phyloP scores from a whole-genome alignment of 2,888 invertebrate genomes.

The Drepana falcataria region DNA sequence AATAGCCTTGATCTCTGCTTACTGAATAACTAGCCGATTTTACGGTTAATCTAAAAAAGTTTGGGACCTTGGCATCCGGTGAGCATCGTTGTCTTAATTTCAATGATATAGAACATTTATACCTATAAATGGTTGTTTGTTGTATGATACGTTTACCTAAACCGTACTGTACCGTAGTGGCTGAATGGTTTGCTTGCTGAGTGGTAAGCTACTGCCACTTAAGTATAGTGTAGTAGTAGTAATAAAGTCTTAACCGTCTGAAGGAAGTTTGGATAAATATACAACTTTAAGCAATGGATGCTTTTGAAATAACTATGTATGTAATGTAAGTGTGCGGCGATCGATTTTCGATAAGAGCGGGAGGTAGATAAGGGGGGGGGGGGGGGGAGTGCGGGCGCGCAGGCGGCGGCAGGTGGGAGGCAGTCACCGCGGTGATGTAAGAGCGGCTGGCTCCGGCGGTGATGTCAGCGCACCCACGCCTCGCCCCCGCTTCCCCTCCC shows the following conservation, averaged over 20 bases:
- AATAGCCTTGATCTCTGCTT: slow-evolving; percentile 47
- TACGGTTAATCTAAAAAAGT: slow-evolving; percentile 14
- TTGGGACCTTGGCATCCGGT: slow-evolving; percentile 6
- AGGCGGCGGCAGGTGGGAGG: slow-evolving; percentile 52
- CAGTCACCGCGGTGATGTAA: slow-evolving; percentile 66
- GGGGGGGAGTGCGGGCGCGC: slow-evolving; percentile 35
- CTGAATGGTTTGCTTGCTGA: too few relatives aligned
- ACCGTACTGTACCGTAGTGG: too few relatives aligned
- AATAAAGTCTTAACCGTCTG: too few relatives aligned
- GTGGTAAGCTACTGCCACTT: too few relatives aligned
- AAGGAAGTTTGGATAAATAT: too few relatives aligned
- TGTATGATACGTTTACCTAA: too few relatives aligned
- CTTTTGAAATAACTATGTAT: not conserved
- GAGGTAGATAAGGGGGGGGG: slow-evolving; percentile 24
- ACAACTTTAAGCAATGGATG: too few relatives aligned
- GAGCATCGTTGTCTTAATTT: slow-evolving; percentile 4
- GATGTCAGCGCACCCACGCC: slow-evolving; percentile 74
- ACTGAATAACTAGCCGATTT: slow-evolving; percentile 18
- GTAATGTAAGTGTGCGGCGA: slow-evolving; percentile 15
- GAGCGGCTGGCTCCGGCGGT: slow-evolving; percentile 70
- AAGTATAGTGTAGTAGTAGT: too few relatives aligned
- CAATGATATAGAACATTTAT: not conserved
- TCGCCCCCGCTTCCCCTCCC: slow-evolving; percentile 38
- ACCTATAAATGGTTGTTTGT: too few relatives aligned
- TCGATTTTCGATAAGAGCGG: slow-evolving; percentile 33